Conservation (phyloP, 2,888 invertebrate species). For the Entomobrya multifasciata region DNA sequence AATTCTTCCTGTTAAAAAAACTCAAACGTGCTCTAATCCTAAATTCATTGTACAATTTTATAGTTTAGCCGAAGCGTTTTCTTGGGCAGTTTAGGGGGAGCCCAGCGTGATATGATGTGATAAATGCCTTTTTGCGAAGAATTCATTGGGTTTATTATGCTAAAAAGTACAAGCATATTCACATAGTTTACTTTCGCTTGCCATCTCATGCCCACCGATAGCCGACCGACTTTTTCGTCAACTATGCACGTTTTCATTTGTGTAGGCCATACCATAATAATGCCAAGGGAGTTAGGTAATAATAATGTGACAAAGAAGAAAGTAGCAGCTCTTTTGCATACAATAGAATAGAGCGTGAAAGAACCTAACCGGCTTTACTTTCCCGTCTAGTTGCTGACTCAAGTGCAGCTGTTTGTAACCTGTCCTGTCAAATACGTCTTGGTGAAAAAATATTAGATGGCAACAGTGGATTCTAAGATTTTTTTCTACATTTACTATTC, state of each 20-base stretch:
- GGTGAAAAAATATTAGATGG: too few species aligned
- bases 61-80: conserved; percentile 53
- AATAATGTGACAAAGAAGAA: too few species aligned
- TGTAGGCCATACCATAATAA: too few species aligned
- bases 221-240: too few species aligned
- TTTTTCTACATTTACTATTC: conserved; percentile 8
- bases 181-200: too few species aligned
- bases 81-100: conserved; percentile 25
- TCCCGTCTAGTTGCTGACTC: too few species aligned
- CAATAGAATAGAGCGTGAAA: too few species aligned
- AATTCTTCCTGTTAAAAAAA: conserved; percentile 17
- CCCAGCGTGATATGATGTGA: conserved; percentile 46
- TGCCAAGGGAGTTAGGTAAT: too few species aligned
- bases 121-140: conserved; percentile 52
- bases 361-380: too few species aligned
- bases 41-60: conserved; percentile 35
- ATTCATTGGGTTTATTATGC: conserved; percentile 27
- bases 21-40: conserved; percentile 49
- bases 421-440: conserved; percentile 51
- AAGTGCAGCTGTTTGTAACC: conserved; percentile 47
- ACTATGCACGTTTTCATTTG: too few species aligned
- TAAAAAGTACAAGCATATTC: background rate
- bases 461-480: background rate
- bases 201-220: too few species aligned
- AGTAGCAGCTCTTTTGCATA: too few species aligned